These are phyloP conservation scores for Lymantria dispar DNA, from an alignment of 2,888 invertebrate species.

Conservation along the genomic window DNA sequence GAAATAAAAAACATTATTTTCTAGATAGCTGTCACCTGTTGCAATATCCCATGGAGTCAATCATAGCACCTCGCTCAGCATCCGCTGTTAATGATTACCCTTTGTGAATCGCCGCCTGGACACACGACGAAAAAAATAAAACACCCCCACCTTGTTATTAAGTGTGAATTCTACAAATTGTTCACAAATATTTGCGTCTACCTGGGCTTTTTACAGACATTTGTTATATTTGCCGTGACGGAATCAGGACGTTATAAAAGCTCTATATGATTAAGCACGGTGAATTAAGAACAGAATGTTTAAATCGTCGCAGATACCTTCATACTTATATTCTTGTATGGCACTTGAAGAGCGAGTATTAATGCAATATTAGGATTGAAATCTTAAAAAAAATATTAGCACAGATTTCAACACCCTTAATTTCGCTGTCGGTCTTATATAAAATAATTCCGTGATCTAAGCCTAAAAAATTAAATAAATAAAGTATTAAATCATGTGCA, in stretches of 20 bases:
- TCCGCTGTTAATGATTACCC: constrained; percentile 60
- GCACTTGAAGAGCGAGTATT: too few species aligned
- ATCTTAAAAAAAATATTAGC: too few species aligned
- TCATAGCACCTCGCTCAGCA: constrained; percentile 58
- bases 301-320: constrained; percentile 24
- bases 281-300: constrained; percentile 47
- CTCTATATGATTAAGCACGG: constrained; percentile 60
- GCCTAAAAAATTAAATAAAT: too few species aligned
- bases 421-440: too few species aligned
- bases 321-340: constrained; percentile 7
- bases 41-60: constrained; percentile 60
- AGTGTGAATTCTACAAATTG: constrained; percentile 80
- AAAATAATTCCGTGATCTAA: too few species aligned
- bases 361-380: too few species aligned
- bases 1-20: constrained; percentile 18
- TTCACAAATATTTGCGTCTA: constrained; percentile 82
- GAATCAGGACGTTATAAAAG: constrained; percentile 66
- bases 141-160: constrained; percentile 71
- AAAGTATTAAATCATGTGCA: too few species aligned
- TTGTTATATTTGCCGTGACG: constrained; percentile 70
- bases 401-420: too few species aligned
- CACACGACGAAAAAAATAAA: constrained; percentile 55
- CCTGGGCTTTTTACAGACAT: constrained; percentile 71
- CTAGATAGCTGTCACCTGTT: constrained; percentile 58
- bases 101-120: constrained; percentile 62